Conservation (phyloP, 2,797 vertebrate species). For the Sternotherus odoratus region DNA sequence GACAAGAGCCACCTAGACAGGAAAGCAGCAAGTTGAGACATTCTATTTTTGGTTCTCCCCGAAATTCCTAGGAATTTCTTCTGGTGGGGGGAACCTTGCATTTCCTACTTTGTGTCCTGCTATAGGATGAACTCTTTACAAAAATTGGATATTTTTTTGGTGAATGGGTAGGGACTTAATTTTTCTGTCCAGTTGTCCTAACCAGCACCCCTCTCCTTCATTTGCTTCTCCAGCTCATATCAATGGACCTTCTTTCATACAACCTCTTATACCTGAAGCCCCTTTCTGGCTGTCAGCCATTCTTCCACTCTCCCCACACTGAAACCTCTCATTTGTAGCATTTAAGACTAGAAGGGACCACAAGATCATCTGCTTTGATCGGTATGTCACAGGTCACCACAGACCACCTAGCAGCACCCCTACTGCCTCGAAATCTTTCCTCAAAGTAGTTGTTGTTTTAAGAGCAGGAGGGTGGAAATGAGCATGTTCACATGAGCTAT, state of each 20-base stretch:
- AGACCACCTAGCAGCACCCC: too few species aligned
- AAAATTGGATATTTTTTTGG: neutral
- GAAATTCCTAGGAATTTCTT: neutral
- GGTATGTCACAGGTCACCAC: neutral
- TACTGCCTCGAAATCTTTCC: neutral
- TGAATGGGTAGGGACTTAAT: neutral
- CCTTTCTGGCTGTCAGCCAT: constrained; percentile 20
- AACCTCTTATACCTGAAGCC: neutral
- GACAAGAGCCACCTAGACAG: neutral
- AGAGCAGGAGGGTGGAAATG: constrained; percentile 33
- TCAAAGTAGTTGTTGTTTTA: constrained; percentile 27
- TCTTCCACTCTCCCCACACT: neutral
- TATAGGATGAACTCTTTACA: neutral
- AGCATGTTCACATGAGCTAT: constrained; percentile 24
- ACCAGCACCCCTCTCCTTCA: neutral
- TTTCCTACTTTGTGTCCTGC: neutral
- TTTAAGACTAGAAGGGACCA: neutral
- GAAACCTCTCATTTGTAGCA: neutral
- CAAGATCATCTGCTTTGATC: neutral
- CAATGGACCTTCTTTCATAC: neutral
- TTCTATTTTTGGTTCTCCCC: neutral
- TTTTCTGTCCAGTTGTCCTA: neutral
- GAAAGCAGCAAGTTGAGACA: neutral
- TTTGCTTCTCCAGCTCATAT: neutral
- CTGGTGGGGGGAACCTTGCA: neutral